Conservation (phyloP, 2,113 vertebrate species). For the Oreochromis tanganicae region DNA sequence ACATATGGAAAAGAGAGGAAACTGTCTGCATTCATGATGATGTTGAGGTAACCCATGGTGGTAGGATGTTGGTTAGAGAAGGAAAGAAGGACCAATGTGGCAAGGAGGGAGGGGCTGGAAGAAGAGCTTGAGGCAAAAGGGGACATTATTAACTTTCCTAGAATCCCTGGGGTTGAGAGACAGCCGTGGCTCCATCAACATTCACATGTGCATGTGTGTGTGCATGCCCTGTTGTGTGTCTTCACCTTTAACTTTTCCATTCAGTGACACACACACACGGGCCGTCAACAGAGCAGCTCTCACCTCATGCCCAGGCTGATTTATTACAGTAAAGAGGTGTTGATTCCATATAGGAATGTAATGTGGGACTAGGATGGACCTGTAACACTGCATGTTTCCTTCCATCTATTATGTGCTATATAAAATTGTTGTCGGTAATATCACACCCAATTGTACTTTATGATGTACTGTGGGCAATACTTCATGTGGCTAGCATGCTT, state of each 20-base stretch:
- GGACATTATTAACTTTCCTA: conserved; percentile 36
- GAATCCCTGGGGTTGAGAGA: conserved; percentile 19
- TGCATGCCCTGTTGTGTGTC: not conserved
- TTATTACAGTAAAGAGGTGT: conserved; percentile 12
- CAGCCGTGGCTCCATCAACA: conserved; percentile 37
- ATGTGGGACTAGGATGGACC: not conserved
- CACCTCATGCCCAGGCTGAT: conserved; percentile 20
- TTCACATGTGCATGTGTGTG: not conserved
- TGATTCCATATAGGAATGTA: conserved; percentile 12
- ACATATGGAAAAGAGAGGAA: conserved; percentile 18
- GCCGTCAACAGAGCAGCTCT: conserved; percentile 14
- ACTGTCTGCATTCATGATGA: not conserved
- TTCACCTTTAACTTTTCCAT: conserved; percentile 26
- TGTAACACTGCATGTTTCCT: not conserved
- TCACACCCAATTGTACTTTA: not conserved
- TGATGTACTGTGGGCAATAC: not conserved
- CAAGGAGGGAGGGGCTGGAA: conserved; percentile 4
- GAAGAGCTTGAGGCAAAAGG: conserved; percentile 13
- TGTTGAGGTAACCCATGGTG: not conserved
- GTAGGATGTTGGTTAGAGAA: not conserved
- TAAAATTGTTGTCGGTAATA: not conserved
- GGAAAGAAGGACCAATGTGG: conserved; percentile 24
- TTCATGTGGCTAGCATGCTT: not conserved
- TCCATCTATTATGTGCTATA: not conserved
- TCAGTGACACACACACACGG: not conserved